Base-by-base conservation (phyloP, 2,888 invertebrate species). In the Panorpa germanica region DNA sequence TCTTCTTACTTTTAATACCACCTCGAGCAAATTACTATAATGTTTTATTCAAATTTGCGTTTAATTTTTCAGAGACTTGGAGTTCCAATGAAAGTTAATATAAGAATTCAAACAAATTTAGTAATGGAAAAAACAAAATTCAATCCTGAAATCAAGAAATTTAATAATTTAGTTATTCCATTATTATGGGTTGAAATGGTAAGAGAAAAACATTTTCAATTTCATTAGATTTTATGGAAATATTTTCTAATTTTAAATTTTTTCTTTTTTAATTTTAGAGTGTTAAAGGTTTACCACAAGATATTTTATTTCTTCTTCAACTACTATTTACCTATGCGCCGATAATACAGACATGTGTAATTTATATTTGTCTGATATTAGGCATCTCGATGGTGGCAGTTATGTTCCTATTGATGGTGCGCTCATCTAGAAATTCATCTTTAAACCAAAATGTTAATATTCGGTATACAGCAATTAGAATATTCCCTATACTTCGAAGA, bases 151-250 rank as follows among this genome's bases (percentile, higher is more conserved):
- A 65, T 71, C 17, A 49, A 45, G 12, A 63, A 61, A 1, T 65
- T 80, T 39, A 70, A 72, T 37, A 59, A 68, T 33, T 55, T 70
- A 34, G 62, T 66, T 1, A 28, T 82, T 25, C 82, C 82, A 0
- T 45, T 82, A 9, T 57, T 77, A 31, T 80, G 81, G 78, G 46
- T 71, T 1, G 70, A 78, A 42, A 46, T 80, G 49, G 70, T 73
- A 49, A 63, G 65, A 50, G 31, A 10, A 16, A n/a, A 7, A 21
- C n/a, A 11, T 13, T 13, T 9, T n/a, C n/a, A n/a, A 13, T 9
- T 13, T 13, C 4, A 14, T 28, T 19, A 13, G 23, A 23, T 25
- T 21, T 15, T 9, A 17, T 22, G 16, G 26, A 21, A 9, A 5
- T 13, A 14, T 18, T 28, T 24, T 17, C 12, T 6, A 11, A 13